Conservation (phyloP, 2,797 vertebrate species). For the Gorsachius magnificus region DNA sequence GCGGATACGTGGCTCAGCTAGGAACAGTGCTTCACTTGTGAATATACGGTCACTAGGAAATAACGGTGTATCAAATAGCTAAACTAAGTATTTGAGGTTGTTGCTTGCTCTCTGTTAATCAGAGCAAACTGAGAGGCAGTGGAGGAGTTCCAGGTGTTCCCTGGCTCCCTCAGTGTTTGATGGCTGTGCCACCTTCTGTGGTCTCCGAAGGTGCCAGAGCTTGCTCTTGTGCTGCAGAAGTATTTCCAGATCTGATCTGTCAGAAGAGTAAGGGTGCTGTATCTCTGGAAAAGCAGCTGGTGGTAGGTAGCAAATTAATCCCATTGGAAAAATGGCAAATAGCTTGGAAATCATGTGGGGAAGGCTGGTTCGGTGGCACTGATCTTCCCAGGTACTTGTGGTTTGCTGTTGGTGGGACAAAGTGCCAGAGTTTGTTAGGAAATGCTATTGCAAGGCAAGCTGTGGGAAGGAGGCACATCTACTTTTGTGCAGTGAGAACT, state of each 20-base stretch:
- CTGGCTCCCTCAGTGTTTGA: neutral
- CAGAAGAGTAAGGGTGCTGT: neutral
- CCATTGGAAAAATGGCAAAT: neutral
- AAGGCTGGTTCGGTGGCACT: neutral
- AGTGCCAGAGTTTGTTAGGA: neutral
- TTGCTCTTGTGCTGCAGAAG: neutral
- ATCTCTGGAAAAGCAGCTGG: neutral
- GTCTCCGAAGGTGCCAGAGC: neutral
- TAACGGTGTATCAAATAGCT: neutral
- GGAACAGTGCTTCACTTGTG: neutral
- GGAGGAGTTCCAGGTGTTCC: neutral
- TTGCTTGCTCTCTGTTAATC: neutral
- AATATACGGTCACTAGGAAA: neutral
- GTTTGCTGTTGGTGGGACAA: neutral
- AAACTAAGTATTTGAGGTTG: neutral
- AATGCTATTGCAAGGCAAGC: neutral
- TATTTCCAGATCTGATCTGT: neutral
- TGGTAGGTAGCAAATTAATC: neutral
- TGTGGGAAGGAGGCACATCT: neutral
- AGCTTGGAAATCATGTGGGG: neutral
- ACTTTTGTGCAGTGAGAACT: neutral
- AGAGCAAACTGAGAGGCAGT: neutral
- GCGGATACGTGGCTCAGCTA: neutral
- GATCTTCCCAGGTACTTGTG: neutral
- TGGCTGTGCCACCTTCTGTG: neutral